Percentiles rank a stretch among this genome's conserved stretches.
Evolutionary conservation across 2,888 invertebrate species (phyloP).

Genomic region (Trachelus tabidus): DNA sequence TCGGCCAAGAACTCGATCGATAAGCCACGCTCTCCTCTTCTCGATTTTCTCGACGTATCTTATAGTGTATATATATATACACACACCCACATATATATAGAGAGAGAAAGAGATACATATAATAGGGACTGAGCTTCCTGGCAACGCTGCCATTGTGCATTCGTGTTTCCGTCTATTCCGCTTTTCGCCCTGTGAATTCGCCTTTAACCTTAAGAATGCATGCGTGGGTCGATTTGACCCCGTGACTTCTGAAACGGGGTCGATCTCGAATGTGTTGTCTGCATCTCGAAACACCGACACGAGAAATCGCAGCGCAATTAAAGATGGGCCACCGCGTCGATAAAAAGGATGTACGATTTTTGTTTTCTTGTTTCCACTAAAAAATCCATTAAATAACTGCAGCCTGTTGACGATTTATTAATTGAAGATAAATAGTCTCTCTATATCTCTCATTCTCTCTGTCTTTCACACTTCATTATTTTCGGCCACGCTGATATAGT

Average conservation of each 20-base stretch:
- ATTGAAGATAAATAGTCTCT: too few species aligned
- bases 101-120: background rate
- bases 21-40: constrained; percentile 20
- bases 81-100: too few species aligned
- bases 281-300: background rate
- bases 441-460: background rate
- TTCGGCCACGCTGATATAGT: background rate
- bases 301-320: background rate
- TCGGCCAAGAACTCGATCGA: constrained; percentile 19
- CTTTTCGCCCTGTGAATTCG: background rate
- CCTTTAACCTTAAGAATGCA: background rate
- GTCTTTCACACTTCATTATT: background rate
- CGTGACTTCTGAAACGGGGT: background rate
- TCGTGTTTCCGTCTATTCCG: background rate
- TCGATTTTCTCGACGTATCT: constrained; percentile 13
- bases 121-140: background rate
- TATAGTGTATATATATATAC: background rate
- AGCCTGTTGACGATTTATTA: too few species aligned
- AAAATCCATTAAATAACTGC: too few species aligned
- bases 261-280: background rate
- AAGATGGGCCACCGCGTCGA: too few species aligned
- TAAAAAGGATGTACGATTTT: too few species aligned
- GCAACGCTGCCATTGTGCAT: background rate
- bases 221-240: background rate
- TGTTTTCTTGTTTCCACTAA: too few species aligned